Conservation (phyloP, 37 sponge, comb jelly and placozoan genomes). For the Cladorhizidae sp. region DNA sequence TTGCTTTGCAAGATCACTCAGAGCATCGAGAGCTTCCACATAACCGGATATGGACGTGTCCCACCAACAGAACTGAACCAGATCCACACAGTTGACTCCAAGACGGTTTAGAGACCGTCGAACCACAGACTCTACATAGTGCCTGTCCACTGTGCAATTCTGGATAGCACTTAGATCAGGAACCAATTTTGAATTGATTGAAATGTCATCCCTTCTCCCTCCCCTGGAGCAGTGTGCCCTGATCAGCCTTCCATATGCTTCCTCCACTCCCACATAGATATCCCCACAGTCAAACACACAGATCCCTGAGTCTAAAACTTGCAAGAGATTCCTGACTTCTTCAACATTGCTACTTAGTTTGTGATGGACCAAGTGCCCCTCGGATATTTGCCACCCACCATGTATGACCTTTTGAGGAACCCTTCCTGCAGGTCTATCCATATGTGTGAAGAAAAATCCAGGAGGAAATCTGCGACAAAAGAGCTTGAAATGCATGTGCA, state of each 20-base stretch:
- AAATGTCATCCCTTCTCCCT: slow-evolving; percentile 16
- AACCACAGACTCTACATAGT: slow-evolving; percentile 33
- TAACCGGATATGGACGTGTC: slow-evolving; percentile 29
- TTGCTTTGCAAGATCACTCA: slow-evolving; percentile 29
- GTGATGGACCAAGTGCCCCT: slow-evolving; percentile 20
- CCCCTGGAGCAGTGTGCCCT: slow-evolving; percentile 10
- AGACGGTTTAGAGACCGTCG: slow-evolving; percentile 54
- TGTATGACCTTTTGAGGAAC: slow-evolving; percentile 30
- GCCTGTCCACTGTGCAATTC: slow-evolving; percentile 15
- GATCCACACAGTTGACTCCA: slow-evolving; percentile 17
- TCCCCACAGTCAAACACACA: slow-evolving; percentile 68
- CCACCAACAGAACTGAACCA: slow-evolving; percentile 80
- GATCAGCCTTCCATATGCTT: slow-evolving; percentile 46
- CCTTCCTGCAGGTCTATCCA: neutral
- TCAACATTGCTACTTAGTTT: neutral
- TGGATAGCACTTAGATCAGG: slow-evolving; percentile 58
- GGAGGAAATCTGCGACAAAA: neutral
- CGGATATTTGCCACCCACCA: slow-evolving; percentile 71
- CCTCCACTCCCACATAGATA: slow-evolving; percentile 80
- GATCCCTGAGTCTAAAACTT: slow-evolving; percentile 35
- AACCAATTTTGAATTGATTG: slow-evolving; percentile 59
- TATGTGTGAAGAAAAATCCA: neutral
- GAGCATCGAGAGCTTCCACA: slow-evolving; percentile 17
- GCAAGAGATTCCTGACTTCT: slow-evolving; percentile 14
- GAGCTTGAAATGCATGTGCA: slow-evolving; percentile 43